Evolutionary conservation across 2,797 vertebrate species (phyloP).

Genomic region (Falco novaeseelandiae): DNA sequence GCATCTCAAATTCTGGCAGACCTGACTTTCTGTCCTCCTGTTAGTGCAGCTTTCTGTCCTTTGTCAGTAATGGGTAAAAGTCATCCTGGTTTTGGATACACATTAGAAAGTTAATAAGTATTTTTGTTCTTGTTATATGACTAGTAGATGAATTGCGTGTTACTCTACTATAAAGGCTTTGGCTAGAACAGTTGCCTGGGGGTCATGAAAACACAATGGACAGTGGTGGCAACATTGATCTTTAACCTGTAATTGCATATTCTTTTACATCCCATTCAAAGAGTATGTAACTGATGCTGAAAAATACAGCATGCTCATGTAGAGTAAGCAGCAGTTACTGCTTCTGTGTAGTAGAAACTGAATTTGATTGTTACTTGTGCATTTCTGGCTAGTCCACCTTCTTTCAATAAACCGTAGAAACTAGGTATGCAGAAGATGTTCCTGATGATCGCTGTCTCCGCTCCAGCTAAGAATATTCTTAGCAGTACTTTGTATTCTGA

Average conservation of each 20-base stretch:
- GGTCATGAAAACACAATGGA: not conserved
- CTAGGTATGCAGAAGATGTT: not conserved
- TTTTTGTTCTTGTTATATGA: not conserved
- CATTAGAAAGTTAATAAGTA: fast-evolving
- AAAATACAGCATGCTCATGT: not conserved
- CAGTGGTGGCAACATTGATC: not conserved
- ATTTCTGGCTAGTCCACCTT: not conserved
- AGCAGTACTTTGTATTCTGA: not conserved
- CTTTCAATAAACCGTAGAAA: not conserved
- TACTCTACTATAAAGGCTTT: not conserved
- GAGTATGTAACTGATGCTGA: not conserved
- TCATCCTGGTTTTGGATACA: not conserved
- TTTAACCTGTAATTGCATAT: not conserved
- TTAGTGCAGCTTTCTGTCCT: not conserved
- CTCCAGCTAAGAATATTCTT: not conserved
- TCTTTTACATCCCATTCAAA: not conserved
- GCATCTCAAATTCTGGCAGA: fast-evolving
- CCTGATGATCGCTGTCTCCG: not conserved
- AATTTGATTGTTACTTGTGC: not conserved
- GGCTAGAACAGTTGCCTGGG: not conserved
- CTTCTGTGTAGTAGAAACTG: not conserved
- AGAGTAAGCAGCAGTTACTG: not conserved
- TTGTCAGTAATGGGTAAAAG: not conserved
- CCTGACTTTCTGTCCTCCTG: not conserved
- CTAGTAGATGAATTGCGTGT: not conserved